These are phyloP conservation scores for Procambarus clarkii DNA, from an alignment of 1,140 invertebrate species.

Conservation along the genomic window DNA sequence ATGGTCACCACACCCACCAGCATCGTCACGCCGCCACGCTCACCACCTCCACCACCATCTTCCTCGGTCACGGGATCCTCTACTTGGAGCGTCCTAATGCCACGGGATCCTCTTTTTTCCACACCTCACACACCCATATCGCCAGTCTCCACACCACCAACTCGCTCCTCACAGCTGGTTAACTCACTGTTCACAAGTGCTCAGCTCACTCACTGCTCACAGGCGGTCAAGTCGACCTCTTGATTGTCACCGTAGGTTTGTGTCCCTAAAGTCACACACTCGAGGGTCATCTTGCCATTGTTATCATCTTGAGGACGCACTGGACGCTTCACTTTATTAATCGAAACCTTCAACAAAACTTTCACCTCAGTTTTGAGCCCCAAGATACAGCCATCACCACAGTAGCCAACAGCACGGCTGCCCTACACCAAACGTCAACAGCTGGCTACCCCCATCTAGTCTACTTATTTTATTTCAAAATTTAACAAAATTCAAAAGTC, in stretches of 20 bases:
- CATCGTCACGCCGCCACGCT: conserved; percentile 3
- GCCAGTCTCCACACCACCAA: background rate
- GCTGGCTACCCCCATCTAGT: no score
- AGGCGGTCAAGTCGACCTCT: no score
- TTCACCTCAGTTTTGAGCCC: no score
- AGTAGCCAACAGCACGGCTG: no score
- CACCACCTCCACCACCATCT: background rate
- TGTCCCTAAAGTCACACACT: background rate
- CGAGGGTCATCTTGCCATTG: conserved; percentile 1
- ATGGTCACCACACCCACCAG: conserved; percentile 39
- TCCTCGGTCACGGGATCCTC: background rate
- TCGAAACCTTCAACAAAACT: no score
- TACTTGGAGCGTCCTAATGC: no score
- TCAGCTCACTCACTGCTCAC: background rate
- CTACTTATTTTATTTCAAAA: no score
- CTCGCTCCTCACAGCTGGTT: background rate
- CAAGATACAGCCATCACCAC: no score
- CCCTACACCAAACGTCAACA: no score
- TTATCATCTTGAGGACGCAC: background rate
- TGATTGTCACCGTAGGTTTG: background rate
- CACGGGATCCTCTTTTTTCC: background rate
- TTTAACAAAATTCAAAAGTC: no score
- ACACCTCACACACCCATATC: background rate
- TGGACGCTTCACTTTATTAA: background rate
- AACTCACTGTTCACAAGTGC: background rate